phyloP scores from a whole-genome alignment of 2,797 vertebrate species.

The Lagodon rhomboides region DNA sequence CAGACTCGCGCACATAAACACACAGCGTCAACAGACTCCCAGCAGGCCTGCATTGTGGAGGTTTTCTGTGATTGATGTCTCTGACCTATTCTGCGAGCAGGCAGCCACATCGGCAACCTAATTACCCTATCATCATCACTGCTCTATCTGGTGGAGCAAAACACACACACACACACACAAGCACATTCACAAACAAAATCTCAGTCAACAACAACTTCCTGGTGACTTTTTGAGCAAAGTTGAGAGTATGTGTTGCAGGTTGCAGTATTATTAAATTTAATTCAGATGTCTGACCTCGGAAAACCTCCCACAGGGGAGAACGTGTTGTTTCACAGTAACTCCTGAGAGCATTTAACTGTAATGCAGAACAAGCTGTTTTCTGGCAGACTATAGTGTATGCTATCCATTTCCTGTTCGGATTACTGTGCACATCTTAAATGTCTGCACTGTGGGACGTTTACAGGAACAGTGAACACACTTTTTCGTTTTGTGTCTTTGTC shows the following conservation, averaged over 20 bases:
- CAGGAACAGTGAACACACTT: constrained; percentile 18
- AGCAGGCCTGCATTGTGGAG: constrained; percentile 48
- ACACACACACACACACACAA: constrained; percentile 16
- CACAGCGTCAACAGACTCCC: constrained; percentile 36
- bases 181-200: constrained; percentile 28
- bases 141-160: constrained; percentile 32
- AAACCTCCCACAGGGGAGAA: constrained; percentile 11
- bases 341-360: constrained; percentile 19
- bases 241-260: constrained; percentile 27
- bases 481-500: constrained; percentile 40
- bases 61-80: constrained; percentile 67
- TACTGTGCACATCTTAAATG: constrained; percentile 20
- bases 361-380: constrained; percentile 14
- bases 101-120: constrained; percentile 67
- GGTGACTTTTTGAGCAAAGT: constrained; percentile 32
- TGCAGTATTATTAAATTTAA: constrained; percentile 30
- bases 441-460: constrained; percentile 29
- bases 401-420: constrained; percentile 32
- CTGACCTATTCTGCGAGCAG: constrained; percentile 70
- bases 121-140: constrained; percentile 72
- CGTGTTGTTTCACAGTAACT: constrained; percentile 17
- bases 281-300: constrained; percentile 38
- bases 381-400: constrained; percentile 11
- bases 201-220: constrained; percentile 18
- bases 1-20: constrained; percentile 34